A percentile compares a stretch with the other conserved stretches of the same genome.
phyloP scores from a whole-genome alignment of 1,140 invertebrate genomes.

The Drosophila albomicans region DNA sequence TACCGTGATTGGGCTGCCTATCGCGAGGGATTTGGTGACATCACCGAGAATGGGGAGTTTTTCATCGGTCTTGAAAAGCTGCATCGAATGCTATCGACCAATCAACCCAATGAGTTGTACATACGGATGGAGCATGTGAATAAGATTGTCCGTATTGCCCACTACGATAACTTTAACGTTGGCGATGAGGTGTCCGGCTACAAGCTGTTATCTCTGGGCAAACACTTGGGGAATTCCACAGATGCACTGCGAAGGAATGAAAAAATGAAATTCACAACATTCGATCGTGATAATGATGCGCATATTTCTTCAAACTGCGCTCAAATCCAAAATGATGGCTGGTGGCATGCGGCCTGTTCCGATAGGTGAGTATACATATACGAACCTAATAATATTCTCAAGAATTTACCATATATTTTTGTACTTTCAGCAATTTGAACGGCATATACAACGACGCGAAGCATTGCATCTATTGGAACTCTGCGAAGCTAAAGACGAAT shows the following conservation, averaged over 20 bases:
- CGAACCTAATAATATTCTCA: not conserved
- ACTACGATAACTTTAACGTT: slow-evolving; percentile 20
- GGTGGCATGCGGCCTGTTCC: slow-evolving; percentile 15
- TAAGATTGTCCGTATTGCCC: not conserved
- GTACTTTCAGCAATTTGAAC: slow-evolving; percentile 6
- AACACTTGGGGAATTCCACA: not conserved
- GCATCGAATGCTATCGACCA: not conserved
- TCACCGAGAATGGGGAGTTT: not conserved
- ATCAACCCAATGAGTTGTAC: not conserved
- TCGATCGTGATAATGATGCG: slow-evolving; percentile 8
- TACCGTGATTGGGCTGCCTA: not conserved
- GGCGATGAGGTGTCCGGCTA: not conserved
- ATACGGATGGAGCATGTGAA: not conserved
- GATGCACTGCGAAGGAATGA: not conserved
- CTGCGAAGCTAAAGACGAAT: not conserved
- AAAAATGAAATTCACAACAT: slow-evolving; percentile 3
- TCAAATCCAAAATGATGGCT: not conserved
- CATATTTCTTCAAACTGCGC: not conserved
- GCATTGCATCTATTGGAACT: slow-evolving; percentile 10
- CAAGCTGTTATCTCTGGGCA: slow-evolving; percentile 1
- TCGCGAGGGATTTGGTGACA: slow-evolving; percentile 17
- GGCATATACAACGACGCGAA: slow-evolving; percentile 8
- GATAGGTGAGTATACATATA: not conserved
- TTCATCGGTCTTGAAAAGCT: slow-evolving; percentile 25
- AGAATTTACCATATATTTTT: not conserved